A percentile compares a stretch with the other conserved stretches of the same genome.
phyloP scores from a whole-genome alignment of 2,888 invertebrate genomes.

The Stegana nigrithorax region DNA sequence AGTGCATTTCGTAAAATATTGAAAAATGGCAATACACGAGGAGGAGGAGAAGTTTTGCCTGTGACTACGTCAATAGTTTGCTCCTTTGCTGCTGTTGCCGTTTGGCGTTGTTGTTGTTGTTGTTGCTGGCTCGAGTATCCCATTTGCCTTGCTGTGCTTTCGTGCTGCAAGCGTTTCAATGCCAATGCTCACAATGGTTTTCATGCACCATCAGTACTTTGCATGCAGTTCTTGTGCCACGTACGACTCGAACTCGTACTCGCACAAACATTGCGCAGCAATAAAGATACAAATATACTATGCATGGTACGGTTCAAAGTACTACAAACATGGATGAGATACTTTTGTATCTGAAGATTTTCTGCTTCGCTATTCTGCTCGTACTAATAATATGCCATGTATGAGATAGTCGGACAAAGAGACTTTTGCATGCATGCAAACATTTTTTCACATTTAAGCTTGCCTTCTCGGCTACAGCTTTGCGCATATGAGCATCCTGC shows the following conservation, averaged over 20 bases:
- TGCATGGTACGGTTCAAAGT: neutral
- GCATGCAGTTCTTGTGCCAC: slow-evolving; percentile 50
- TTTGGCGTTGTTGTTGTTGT: neutral
- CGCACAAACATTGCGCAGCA: neutral
- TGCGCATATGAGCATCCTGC: neutral
- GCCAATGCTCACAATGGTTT: slow-evolving; percentile 37
- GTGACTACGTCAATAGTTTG: slow-evolving; percentile 4
- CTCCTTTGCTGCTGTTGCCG: too few species aligned
- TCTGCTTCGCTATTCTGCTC: too few species aligned
- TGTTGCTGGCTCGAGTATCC: slow-evolving; percentile 25
- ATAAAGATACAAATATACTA: slow-evolving; percentile 16
- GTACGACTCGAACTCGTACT: neutral
- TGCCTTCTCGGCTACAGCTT: neutral
- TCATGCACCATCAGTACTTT: slow-evolving; percentile 45
- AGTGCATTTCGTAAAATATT: too few species aligned
- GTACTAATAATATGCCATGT: too few species aligned
- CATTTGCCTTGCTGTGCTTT: slow-evolving; percentile 19
- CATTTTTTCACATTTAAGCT: neutral
- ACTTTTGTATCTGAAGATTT: slow-evolving; percentile 4
- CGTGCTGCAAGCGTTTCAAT: slow-evolving; percentile 9
- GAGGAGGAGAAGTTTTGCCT: too few species aligned
- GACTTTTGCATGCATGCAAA: too few species aligned
- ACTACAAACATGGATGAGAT: slow-evolving; percentile 5
- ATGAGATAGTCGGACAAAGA: too few species aligned
- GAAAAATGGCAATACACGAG: neutral